These are phyloP conservation scores for Aporophyla lueneburgensis DNA, from an alignment of 2,888 invertebrate genomes.

Conservation along the genomic window DNA sequence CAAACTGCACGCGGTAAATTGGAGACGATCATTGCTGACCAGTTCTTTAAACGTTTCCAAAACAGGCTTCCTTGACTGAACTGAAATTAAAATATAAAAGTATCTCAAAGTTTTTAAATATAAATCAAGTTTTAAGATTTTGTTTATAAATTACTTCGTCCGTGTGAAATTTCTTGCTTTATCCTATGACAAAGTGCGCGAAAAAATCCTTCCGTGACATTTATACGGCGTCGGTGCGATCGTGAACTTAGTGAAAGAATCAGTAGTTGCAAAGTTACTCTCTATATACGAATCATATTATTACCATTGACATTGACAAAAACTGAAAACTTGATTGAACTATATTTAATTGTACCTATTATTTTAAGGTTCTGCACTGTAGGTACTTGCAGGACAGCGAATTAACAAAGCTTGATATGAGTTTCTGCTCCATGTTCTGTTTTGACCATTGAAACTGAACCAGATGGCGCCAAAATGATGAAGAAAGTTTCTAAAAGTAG, in stretches of 20 bases:
- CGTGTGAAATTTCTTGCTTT: not conserved
- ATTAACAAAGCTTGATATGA: not conserved
- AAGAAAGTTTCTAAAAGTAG: too few relatives aligned
- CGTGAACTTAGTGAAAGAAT: not conserved
- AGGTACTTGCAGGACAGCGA: not conserved
- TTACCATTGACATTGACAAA: not conserved
- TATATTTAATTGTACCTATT: not conserved
- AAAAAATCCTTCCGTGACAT: too few relatives aligned
- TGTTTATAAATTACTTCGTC: not conserved
- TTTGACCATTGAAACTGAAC: not conserved
- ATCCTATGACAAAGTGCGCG: too few relatives aligned
- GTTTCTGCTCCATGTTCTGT: not conserved
- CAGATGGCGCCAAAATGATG: not conserved
- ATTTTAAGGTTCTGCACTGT: not conserved
- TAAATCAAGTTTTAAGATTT: not conserved
- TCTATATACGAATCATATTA: not conserved
- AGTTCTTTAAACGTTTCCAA: constrained; percentile 78
- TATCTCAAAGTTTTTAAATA: not conserved
- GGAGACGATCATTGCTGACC: constrained; percentile 73
- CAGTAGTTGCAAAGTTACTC: not conserved
- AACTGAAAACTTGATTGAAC: not conserved
- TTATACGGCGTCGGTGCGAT: too few relatives aligned
- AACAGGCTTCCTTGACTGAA: constrained; percentile 69
- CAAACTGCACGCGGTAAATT: constrained; percentile 77
- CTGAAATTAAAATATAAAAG: constrained; percentile 66